phyloP scores from a whole-genome alignment of 2,797 vertebrate genomes.

The Garrulus glandarius region DNA sequence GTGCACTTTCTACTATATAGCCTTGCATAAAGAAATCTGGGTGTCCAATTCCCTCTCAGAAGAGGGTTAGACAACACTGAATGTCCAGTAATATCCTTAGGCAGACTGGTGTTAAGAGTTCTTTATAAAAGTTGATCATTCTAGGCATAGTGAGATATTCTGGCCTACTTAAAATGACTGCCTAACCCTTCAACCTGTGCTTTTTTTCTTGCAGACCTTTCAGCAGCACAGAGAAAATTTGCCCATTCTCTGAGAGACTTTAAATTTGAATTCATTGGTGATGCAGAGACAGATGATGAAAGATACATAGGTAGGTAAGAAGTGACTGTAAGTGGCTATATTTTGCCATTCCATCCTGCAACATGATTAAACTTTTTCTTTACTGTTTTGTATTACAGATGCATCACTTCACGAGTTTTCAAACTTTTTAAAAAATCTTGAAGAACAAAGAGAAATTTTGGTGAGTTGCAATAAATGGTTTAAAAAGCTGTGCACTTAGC shows the following conservation, averaged over 20 bases:
- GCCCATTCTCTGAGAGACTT: conserved; percentile 93
- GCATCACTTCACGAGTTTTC: conserved; percentile 95
- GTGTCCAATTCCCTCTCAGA: not conserved
- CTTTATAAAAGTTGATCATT: not conserved
- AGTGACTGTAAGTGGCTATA: not conserved
- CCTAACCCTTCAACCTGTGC: not conserved
- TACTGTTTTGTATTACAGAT: conserved; percentile 77
- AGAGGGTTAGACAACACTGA: not conserved
- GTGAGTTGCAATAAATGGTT: conserved; percentile 77
- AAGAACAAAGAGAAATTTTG: conserved; percentile 97
- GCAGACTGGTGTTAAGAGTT: not conserved
- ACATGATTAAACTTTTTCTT: not conserved
- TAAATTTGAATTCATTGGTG: conserved; percentile 96
- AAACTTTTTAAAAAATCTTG: conserved; percentile 90
- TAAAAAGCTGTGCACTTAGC: not conserved
- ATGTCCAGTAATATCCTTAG: not conserved
- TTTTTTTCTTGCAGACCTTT: conserved; percentile 81
- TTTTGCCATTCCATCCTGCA: not conserved
- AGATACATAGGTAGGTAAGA: conserved; percentile 87
- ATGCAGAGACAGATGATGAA: conserved; percentile 96
- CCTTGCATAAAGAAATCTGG: not conserved
- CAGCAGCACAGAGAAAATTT: conserved; percentile 92
- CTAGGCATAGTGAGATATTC: not conserved
- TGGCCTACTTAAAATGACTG: not conserved
- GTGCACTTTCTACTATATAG: not conserved